A percentile compares a stretch with the other conserved stretches of the same genome.
phyloP scores from a whole-genome alignment of 2,888 invertebrate species.

The Apotomis turbidana region DNA sequence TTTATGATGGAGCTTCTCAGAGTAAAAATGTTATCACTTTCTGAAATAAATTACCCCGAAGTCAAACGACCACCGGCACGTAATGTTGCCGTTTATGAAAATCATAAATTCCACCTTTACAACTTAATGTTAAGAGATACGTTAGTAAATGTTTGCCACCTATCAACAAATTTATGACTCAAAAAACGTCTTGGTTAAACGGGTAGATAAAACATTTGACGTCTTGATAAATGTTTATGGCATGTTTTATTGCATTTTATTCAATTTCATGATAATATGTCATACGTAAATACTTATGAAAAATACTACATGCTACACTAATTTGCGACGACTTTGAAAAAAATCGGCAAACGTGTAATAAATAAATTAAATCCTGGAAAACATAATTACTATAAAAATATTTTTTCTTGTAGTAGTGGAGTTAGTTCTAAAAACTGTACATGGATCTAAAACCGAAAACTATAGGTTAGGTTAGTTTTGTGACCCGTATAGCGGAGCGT shows the following conservation, averaged over 20 bases:
- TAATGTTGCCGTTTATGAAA: slow-evolving; percentile 45
- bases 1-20: not conserved
- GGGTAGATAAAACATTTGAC: slow-evolving; percentile 49
- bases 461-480: too few species aligned
- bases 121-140: slow-evolving; percentile 53
- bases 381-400: too few species aligned
- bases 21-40: slow-evolving; percentile 35
- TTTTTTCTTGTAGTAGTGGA: too few species aligned
- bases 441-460: too few species aligned
- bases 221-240: slow-evolving; percentile 37
- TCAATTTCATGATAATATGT: not conserved
- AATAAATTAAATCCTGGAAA: too few species aligned
- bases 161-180: slow-evolving; percentile 61
- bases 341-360: too few species aligned
- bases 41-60: slow-evolving; percentile 40
- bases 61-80: slow-evolving; percentile 41
- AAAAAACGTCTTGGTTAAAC: slow-evolving; percentile 48
- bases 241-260: slow-evolving; percentile 17
- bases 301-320: not conserved
- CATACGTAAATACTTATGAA: not conserved
- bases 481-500: too few species aligned
- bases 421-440: too few species aligned
- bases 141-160: slow-evolving; percentile 56
- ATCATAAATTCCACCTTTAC: slow-evolving; percentile 64
- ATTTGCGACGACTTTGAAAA: not conserved